Evolutionary conservation across 2,888 invertebrate genomes (phyloP), one percentile per base, ranked within the genome.

Genomic region (Philopedon plagiatum): DNA sequence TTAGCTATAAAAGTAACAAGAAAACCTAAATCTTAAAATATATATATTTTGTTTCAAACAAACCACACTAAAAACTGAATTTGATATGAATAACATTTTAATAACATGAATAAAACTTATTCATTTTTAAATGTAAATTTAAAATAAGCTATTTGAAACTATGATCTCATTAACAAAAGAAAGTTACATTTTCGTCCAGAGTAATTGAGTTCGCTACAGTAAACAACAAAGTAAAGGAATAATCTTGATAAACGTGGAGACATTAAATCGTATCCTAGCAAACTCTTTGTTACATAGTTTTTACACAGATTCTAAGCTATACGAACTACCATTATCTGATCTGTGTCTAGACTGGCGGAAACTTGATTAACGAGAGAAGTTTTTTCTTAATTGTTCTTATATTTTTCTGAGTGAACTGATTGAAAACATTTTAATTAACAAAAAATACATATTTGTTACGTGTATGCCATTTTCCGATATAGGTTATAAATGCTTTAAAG

Each of bases 211-310:
- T 56, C 21, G 37, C 34, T 62, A 44, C 32, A 62, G 69, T 62
- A 57, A 69, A 56, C 69, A 69, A 69, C 54, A 69, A 62, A 69
- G 62, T 69, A 69, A 69, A 63, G 57, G 69, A 69, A 41, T 56
- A 46, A 69, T 69, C 69, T 44, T 62, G 69, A 69, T 69, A 63
- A 57, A 41, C 39, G 56, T 13, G 41, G 29, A 69, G 56, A 46
- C 62, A 37, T 61, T 54, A 39, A 61, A 39, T 23, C 54, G 37
- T 54, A 54, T 63, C 37, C 62, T 51, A 34, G 61, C 41, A 62
- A 68, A 69, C 46, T 62, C 41, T 37, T 23, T 23, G 69, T 56
- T 37, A 56, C 21, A 61, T 13, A 56, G 56, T 69, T 69, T 69
- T 69, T 69, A 63, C 58, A 26, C 58, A 26, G 56, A 29, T 69